phyloP scores from a whole-genome alignment of 2,797 vertebrate genomes.

The Scomberomorus guttatus region DNA sequence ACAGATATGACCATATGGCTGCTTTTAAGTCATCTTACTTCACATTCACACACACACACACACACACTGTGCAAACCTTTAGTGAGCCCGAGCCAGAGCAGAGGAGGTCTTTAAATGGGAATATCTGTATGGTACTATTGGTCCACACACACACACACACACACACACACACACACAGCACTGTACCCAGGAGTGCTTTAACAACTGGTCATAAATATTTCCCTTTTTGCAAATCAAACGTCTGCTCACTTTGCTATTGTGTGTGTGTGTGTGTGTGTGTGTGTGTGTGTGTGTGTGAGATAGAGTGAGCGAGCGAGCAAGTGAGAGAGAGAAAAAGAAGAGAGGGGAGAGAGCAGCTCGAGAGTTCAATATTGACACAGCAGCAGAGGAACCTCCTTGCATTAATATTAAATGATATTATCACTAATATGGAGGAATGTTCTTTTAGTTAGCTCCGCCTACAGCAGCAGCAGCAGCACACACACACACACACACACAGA shows the following conservation, averaged over 20 bases:
- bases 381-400: conserved; percentile 44
- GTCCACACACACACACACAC: conserved; percentile 10
- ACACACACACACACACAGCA: conserved; percentile 7
- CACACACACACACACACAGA: conserved; percentile 35
- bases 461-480: neutral
- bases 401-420: conserved; percentile 71
- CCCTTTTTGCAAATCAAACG: conserved; percentile 73
- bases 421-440: conserved; percentile 63
- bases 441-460: conserved; percentile 36
- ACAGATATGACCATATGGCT: conserved; percentile 51
- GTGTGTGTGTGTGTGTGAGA: neutral
- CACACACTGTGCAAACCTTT: conserved; percentile 2
- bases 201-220: conserved; percentile 71
- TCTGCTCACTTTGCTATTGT: conserved; percentile 31
- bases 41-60: conserved; percentile 14
- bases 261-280: conserved; percentile 16
- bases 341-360: conserved; percentile 12
- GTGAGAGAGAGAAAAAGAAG: neutral
- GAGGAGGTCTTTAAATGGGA: conserved; percentile 21
- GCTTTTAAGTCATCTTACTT: conserved; percentile 39
- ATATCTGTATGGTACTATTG: conserved; percentile 10
- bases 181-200: conserved; percentile 37
- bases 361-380: conserved; percentile 65
- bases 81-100: neutral
- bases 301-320: neutral